Base-by-base conservation (phyloP, 2,113 vertebrate species). In the Periophthalmus modestus region DNA sequence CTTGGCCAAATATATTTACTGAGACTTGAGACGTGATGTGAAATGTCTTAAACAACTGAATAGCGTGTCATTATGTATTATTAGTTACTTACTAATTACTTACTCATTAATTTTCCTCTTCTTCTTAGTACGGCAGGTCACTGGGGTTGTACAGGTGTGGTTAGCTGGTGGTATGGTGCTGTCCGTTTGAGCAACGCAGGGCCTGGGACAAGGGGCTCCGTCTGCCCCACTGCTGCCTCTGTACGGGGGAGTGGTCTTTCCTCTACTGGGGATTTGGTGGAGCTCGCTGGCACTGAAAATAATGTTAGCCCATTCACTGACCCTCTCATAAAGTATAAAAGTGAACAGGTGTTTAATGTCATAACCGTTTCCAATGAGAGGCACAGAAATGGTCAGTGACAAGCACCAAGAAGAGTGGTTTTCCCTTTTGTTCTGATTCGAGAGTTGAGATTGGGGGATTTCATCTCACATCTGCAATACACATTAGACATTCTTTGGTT, bases 341-440 rank as follows among this genome's bases (percentile, higher is more conserved):
- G 88, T 90, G 90, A 92, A 91, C 91, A 92, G 91, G 91, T 92
- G 91, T 92, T 91, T 84, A 91, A 90, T 72, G 91, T 92, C 91
- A 89, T 75, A 84, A 88, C 78, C 59, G 84, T 78, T 92, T 90
- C 75, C 80, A 71, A 57, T 10, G 71, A 81, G 77, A 82, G 75
- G 74, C 76, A 21, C 16, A 80, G 82, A 89, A 91, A 91, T 89
- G 71, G 55, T 58, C 77, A 68, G 73, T 43, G 91, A 90, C 88
- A 88, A 88, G 88, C 86, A 59, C 86, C 75, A 34, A 83, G 81
- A 86, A 79, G 83, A 73, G 75, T 83, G 34, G 66, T 14, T 79
- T 75, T 66, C 70, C 28, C 67, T 6, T 11, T 39, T 7, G 23
- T 9, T n/a, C 66, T 43, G 16, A 57, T 34, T 36, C 59, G 75